Base-by-base conservation (phyloP, 2,797 vertebrate species). In the Anguilla obscura region DNA sequence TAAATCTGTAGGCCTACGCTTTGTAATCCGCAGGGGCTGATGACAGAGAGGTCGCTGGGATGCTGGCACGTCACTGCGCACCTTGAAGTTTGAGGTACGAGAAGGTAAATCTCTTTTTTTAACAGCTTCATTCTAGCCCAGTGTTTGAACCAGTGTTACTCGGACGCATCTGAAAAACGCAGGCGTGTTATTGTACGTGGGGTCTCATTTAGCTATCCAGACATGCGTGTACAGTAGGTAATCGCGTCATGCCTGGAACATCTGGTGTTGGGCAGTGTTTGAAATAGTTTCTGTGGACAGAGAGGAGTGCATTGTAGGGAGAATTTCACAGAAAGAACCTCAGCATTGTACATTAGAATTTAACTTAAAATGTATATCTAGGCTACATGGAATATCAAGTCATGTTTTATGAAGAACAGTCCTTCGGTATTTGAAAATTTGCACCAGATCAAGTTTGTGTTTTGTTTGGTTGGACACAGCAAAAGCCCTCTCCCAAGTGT, bases 21-120 rank as follows among this genome's bases (percentile, higher is more conserved):
- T 48, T 48, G 21, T 74, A 12, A 36, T 80, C 48, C 87, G n/a
- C 63, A 88, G 87, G 63, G 66, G 45, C 63, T 85, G 87, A 66
- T 74, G 82, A 33, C 80, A 84, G 27, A 21, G 24, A 66, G 63
- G 82, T 24, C 45, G 27, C 48, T 84, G 63, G 85, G 87, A 84
- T 85, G 79, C 21, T 30, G 40, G 79, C 24, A 69, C 54, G 54
- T 56, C n/a, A 83, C 12, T 54, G 69, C 33, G 10, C 9, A 27
- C 80, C 50, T 52, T 84, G 82, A 88, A 18, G 30, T 84, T 56
- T 74, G 60, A 56, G 66, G 60, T 79, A 84, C 82, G 21, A 27
- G 60, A 84, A 88, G 87, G 87, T 88, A 71, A 74, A 84, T 27
- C 30, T 27, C 45, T 27, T 10, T 60, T 21, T n/a, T 30, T 66